Conservation (phyloP, 2,113 vertebrate genomes). For the Athene noctua region DNA sequence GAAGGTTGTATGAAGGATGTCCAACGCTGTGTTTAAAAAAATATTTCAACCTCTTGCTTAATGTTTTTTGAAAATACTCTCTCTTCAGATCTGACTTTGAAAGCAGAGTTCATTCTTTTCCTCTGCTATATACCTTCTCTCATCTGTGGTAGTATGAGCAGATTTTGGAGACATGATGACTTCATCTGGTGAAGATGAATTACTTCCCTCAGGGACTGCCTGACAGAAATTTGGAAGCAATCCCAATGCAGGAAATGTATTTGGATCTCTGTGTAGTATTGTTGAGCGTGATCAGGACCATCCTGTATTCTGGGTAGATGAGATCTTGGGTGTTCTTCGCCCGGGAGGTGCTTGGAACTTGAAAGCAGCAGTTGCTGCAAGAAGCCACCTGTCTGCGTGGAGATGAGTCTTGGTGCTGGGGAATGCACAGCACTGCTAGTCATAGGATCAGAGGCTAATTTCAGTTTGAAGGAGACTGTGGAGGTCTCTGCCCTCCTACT, state of each 20-base stretch:
- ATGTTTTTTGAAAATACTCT: background rate
- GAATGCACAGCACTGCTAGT: background rate
- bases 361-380: slow-evolving; percentile 15
- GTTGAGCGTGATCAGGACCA: slow-evolving; percentile 16
- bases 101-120: background rate
- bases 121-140: background rate
- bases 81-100: background rate
- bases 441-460: background rate
- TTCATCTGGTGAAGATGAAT: slow-evolving; percentile 4
- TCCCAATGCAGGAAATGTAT: slow-evolving; percentile 5
- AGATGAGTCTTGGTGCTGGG: background rate
- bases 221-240: background rate
- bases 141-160: background rate
- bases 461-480: background rate
- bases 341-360: background rate
- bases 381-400: background rate
- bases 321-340: slow-evolving; percentile 38
- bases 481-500: background rate
- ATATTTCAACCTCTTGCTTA: background rate
- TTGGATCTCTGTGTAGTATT: slow-evolving; percentile 19
- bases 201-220: background rate
- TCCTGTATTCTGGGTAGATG: slow-evolving; percentile 16
- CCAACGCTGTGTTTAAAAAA: background rate
- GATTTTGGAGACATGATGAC: slow-evolving; percentile 11
- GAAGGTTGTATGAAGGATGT: background rate